Evolutionary conservation across 2,113 vertebrate genomes (phyloP).

Genomic region (Hypocryptadius cinnamomeus): DNA sequence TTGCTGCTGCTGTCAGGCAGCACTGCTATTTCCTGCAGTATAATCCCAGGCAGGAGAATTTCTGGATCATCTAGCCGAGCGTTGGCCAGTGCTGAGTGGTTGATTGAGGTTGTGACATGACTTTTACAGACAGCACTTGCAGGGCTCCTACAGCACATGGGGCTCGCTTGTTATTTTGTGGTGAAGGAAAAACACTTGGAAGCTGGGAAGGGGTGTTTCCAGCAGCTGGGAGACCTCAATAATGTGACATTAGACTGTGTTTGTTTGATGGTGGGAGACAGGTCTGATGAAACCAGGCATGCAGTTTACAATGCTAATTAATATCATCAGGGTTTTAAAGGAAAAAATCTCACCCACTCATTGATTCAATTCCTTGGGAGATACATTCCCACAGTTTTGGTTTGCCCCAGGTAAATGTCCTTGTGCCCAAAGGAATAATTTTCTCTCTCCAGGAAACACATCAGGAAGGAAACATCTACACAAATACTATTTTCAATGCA

Average conservation of each 20-base stretch:
- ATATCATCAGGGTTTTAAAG: neutral
- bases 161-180: constrained; percentile 3
- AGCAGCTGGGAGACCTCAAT: neutral
- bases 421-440: neutral
- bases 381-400: neutral
- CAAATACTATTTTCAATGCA: neutral
- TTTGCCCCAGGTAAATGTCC: neutral
- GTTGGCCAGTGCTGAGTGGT: constrained; percentile 21
- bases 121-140: constrained; percentile 31
- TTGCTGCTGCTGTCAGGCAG: constrained; percentile 15
- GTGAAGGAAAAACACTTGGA: constrained; percentile 17
- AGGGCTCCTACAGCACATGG: neutral
- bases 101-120: constrained; percentile 53
- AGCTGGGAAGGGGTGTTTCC: constrained; percentile 6
- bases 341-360: neutral
- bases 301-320: constrained; percentile 6
- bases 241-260: neutral
- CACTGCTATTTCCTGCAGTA: constrained; percentile 6
- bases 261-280: constrained; percentile 15
- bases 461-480: neutral
- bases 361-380: neutral
- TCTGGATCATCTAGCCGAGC: constrained; percentile 33
- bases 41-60: constrained; percentile 30
- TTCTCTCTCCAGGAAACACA: neutral
- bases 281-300: constrained; percentile 1